Base-by-base conservation (phyloP, 2,888 invertebrate genomes). In the Linyphia triangularis region DNA sequence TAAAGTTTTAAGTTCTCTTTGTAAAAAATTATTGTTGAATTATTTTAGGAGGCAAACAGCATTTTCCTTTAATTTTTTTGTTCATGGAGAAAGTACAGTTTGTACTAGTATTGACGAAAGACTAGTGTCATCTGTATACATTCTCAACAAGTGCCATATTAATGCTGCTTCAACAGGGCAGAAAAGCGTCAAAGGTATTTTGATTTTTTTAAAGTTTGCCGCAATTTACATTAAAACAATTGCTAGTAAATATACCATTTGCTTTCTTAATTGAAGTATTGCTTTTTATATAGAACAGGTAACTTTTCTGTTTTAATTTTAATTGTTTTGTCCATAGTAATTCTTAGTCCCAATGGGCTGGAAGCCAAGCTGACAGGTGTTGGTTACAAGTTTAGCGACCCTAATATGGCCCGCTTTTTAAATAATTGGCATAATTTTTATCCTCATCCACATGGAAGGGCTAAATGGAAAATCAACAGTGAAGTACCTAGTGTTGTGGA, bases 71-170 rank as follows among this genome's bases (percentile, higher is more conserved):
- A 96, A 97, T 92, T 99, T 99, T 94, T 99, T 99, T 94, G 97
- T 99, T 91, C 99, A 99, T 94, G 99, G 99, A 91, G 99, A 99
- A 94, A 98, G 98, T 93, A 97, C 97, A 90, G 99, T 99, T 91
- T 99, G 99, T 94, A 97, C 98, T 91, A 98, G 97, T 91, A 96
- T 99, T 91, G 98, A 99, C 94, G 97, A 99, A 89, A 95, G 99
- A 89, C 97, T 98, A 92, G 99, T 99, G 94, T 98, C 98, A 91
- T 96, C 98, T 40, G 97, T 99, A 89, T 95, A 97, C 91, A 95
- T 96, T 91, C 95, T 99, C 90, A 96, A 96, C 89, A 95, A 96
- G 91, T 94, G 94, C 92, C 96, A 96, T 92, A 92, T 96, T 91
- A 94, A 94, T 92, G 95, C 94, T 92, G 95, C 95, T 90, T 95